Evolutionary conservation across 1,140 invertebrate species (phyloP), one percentile per base, ranked within the genome.

Genomic region (Eumaeus atala): DNA sequence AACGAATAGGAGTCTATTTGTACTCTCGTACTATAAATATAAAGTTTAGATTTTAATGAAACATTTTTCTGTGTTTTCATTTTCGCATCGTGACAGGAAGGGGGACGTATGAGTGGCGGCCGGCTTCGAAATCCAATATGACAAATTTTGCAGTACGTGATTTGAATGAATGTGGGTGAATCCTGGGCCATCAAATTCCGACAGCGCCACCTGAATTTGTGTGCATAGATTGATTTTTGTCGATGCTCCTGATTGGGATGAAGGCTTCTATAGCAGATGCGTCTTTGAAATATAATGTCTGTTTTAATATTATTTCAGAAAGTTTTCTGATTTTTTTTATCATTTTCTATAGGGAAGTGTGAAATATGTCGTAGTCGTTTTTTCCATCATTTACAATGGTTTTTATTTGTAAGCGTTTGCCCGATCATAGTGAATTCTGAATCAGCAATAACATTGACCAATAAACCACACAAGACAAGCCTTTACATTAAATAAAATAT

Each of bases 61-160:
- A 17, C 36, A 40, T 53, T 53, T 50, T 77, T 77, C 79, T 79
- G 79, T 80, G 74, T 80, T 84, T 85, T 85, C 77, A 82, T 84
- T 84, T 82, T 76, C 66, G 53, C 73, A 64, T 60, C 60, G 62
- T 82, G 82, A 82, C 82, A 84, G 72, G 66, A 65, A 70, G 70
- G 74, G 74, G 67, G 72, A 76, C 66, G 74, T 74, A 79, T 80
- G 80, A 83, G 66, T 71, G 72, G 78, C 64, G 70, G 70, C 62
- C 58, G 69, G 73, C 64, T 74, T 59, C 68, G 74, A 84, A 84
- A 84, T 86, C 83, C 83, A 86, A 86, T 86, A 86, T 86, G 83
- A 86, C 83, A 86, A 86, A 86, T 86, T 86, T 72, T 78, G 72
- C 72, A 76, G 67, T 74, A 84, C 83, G 83, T 86, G 83, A 80